A percentile compares a stretch with the other conserved stretches of the same genome.
phyloP scores from a whole-genome alignment of 2,888 invertebrate species.

The Carpatolechia fugitivella region DNA sequence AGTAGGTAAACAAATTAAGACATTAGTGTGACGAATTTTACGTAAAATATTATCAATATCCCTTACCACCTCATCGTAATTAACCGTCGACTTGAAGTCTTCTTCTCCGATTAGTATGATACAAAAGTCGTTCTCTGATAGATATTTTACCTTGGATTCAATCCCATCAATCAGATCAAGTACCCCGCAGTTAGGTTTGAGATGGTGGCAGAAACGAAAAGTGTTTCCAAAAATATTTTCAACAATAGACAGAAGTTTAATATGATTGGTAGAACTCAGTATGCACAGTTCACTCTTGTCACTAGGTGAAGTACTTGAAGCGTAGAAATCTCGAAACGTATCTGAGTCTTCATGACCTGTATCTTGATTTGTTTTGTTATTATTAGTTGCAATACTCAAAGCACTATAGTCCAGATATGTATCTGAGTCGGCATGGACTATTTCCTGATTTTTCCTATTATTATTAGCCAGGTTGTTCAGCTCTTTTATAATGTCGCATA shows the following conservation, averaged over 20 bases:
- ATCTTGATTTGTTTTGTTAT: no score
- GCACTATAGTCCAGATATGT: no score
- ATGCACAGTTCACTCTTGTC: not conserved
- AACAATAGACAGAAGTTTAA: not conserved
- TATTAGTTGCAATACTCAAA: no score
- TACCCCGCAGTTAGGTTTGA: not conserved
- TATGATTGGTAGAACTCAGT: not conserved
- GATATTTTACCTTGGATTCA: not conserved
- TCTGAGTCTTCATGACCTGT: no score
- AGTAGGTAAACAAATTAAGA: not conserved
- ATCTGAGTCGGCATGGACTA: no score
- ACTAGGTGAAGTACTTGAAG: no score
- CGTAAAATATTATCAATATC: not conserved
- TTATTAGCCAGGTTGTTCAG: no score
- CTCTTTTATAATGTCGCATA: no score
- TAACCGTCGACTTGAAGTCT: not conserved
- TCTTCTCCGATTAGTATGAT: not conserved
- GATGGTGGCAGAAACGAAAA: not conserved
- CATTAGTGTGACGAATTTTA: not conserved
- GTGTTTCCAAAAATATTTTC: not conserved
- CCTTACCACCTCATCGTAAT: not conserved
- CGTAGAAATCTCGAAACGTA: no score
- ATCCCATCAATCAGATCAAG: not conserved
- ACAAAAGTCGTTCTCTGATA: not conserved
- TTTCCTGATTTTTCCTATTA: no score